A percentile compares a stretch with the other conserved stretches of the same genome.
Evolutionary conservation across 2,888 invertebrate species (phyloP).

Genomic region (Eristalis pertinax): DNA sequence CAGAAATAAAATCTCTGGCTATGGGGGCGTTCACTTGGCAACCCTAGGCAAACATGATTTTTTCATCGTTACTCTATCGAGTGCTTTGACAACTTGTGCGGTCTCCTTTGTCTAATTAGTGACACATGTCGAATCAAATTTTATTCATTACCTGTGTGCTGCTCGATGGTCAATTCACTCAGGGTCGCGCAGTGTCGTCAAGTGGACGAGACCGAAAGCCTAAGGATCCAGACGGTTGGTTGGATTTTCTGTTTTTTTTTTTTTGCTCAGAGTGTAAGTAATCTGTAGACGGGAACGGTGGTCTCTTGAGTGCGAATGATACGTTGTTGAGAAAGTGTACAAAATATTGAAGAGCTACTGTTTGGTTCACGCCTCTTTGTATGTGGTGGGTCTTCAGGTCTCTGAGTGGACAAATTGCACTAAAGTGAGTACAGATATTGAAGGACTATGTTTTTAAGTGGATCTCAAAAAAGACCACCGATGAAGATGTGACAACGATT

Average conservation of each 20-base stretch:
- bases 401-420: constrained; percentile 60
- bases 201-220: constrained; percentile 60
- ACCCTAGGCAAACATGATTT: not conserved
- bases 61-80: not conserved
- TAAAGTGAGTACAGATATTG: constrained; percentile 8
- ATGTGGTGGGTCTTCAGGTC: constrained; percentile 39
- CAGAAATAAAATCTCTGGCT: not conserved
- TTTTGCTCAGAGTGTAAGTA: constrained; percentile 7
- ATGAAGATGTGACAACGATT: not conserved
- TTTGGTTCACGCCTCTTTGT: constrained; percentile 43
- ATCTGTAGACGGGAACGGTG: constrained; percentile 25
- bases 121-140: constrained; percentile 71
- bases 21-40: not conserved
- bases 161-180: constrained; percentile 61
- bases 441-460: not conserved
- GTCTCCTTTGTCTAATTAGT: constrained; percentile 69
- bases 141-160: constrained; percentile 58
- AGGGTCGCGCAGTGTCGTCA: constrained; percentile 59
- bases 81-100: constrained; percentile 64
- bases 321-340: constrained; percentile 12
- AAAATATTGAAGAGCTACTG: constrained; percentile 37
- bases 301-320: constrained; percentile 59
- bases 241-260: not conserved
- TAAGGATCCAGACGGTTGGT: constrained; percentile 23
- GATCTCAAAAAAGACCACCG: not conserved